Evolutionary conservation across 2,888 invertebrate species (phyloP).

Genomic region (Lasioglossum villosulum): DNA sequence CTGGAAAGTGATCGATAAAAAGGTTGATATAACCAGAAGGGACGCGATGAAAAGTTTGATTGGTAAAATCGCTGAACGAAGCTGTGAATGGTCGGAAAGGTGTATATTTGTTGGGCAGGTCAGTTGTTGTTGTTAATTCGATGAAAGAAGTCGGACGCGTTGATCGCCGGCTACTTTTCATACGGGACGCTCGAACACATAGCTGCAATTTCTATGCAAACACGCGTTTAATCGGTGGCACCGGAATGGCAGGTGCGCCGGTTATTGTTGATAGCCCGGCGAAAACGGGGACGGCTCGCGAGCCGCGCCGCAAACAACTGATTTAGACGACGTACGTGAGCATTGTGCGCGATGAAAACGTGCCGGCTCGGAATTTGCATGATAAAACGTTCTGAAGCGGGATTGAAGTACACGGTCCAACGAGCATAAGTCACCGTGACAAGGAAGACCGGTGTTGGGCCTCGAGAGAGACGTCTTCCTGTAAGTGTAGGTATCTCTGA

Average conservation of each 20-base stretch:
- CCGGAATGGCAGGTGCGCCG: conserved; percentile 7
- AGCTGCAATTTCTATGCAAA: conserved; percentile 1
- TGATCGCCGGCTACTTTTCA: background rate
- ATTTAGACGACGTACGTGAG: conserved; percentile 55
- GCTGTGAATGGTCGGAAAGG: background rate
- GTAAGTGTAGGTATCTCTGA: background rate
- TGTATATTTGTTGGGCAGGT: background rate
- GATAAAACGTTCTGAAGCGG: conserved; percentile 59
- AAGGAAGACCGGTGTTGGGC: background rate
- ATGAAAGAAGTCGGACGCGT: background rate
- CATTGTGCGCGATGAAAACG: conserved; percentile 59
- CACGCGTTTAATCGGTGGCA: conserved; percentile 3
- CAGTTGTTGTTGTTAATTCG: background rate
- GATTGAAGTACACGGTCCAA: conserved; percentile 55
- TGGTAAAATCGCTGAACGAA: background rate
- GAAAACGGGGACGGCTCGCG: conserved; percentile 16
- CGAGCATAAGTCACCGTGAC: conserved; percentile 22
- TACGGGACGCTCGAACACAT: background rate
- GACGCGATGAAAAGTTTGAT: background rate
- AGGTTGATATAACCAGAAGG: too few species aligned
- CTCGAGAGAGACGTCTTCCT: background rate
- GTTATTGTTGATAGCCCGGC: conserved; percentile 38
- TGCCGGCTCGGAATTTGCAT: conserved; percentile 59
- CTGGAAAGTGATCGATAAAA: too few species aligned
- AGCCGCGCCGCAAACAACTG: conserved; percentile 36